Conservation (phyloP, 2,797 vertebrate genomes). For the Spinus olivaceus region DNA sequence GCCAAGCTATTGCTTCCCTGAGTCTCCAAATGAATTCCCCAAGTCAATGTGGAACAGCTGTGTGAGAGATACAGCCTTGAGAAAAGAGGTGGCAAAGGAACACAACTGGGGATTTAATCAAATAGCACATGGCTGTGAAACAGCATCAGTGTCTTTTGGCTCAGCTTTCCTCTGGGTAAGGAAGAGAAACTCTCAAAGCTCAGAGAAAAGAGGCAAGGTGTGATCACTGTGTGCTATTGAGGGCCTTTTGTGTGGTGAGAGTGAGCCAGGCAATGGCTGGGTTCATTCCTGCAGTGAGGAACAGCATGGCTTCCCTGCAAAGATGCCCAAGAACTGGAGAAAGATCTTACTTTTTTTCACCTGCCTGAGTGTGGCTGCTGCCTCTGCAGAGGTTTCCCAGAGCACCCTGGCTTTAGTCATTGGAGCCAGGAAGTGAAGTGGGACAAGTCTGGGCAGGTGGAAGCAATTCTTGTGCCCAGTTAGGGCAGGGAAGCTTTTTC, state of each 20-base stretch:
- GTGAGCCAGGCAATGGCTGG: neutral
- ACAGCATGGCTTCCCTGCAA: neutral
- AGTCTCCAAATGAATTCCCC: constrained; percentile 49
- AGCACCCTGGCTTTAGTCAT: neutral
- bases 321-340: neutral
- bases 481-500: neutral
- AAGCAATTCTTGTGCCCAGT: neutral
- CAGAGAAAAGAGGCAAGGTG: neutral
- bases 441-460: neutral
- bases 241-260: neutral
- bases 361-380: neutral
- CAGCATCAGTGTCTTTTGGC: neutral
- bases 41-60: constrained; percentile 56
- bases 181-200: neutral
- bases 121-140: neutral
- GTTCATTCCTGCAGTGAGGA: neutral
- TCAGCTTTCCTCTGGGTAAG: neutral
- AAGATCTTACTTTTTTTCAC: neutral
- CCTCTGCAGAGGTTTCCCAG: neutral
- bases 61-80: constrained; percentile 46
- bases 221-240: neutral
- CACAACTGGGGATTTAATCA: constrained; percentile 25
- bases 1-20: constrained; percentile 52
- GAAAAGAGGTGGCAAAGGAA: constrained; percentile 47
- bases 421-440: neutral